Conservation (phyloP, 30 jellyfish, hydroid and myxozoan species). For the Mastigias papua region DNA sequence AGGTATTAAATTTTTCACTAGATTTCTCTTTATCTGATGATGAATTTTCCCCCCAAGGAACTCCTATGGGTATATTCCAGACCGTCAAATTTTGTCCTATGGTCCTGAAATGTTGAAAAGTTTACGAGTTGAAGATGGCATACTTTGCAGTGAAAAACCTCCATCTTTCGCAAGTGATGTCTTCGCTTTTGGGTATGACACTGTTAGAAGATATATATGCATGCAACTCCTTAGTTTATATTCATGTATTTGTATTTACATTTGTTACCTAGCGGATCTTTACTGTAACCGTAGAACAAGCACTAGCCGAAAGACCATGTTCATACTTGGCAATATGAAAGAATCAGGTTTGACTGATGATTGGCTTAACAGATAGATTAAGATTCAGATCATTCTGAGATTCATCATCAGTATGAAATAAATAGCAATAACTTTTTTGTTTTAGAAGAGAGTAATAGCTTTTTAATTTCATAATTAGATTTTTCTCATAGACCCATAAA, state of each 20-base stretch:
- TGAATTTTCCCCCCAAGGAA: constrained; percentile 6
- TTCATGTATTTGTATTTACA: too few species aligned
- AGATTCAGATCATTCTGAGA: background rate
- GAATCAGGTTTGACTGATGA: too few species aligned
- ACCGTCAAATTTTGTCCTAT: constrained; percentile 76
- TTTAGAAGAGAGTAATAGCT: too few species aligned
- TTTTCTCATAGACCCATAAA: too few species aligned
- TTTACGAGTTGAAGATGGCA: constrained; percentile 49
- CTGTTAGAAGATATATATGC: background rate
- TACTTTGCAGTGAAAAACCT: constrained; percentile 26
- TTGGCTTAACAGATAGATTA: too few species aligned
- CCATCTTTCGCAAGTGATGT: constrained; percentile 70
- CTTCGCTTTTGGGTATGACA: constrained; percentile 82
- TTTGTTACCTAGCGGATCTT: too few species aligned
- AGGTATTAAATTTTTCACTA: background rate
- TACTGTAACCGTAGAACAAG: too few species aligned
- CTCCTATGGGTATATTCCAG: constrained; percentile 70
- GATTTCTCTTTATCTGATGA: background rate
- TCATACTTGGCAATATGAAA: too few species aligned
- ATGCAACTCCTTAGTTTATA: too few species aligned
- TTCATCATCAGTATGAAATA: background rate
- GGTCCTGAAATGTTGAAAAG: constrained; percentile 79
- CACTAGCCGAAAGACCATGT: too few species aligned
- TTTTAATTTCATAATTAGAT: too few species aligned
- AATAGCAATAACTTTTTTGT: background rate